Conservation (phyloP, 2,113 vertebrate genomes). For the Tetrax tetrax region DNA sequence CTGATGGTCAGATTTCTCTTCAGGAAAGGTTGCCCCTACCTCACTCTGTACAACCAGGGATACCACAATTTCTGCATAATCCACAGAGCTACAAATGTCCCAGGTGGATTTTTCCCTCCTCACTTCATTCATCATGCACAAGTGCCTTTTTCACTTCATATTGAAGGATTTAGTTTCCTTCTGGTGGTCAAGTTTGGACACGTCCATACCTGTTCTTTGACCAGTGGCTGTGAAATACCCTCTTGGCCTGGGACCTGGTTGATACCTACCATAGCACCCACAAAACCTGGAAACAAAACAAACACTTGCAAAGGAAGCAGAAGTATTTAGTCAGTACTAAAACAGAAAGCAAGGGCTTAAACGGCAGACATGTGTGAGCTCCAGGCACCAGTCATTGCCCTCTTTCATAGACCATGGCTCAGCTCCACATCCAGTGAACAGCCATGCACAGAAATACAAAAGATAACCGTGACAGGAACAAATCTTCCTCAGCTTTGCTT, state of each 20-base stretch:
- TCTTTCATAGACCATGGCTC: constrained; percentile 13
- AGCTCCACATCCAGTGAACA: not conserved
- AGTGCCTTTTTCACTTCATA: not conserved
- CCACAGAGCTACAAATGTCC: not conserved
- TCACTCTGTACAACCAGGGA: not conserved
- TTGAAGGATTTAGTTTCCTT: not conserved
- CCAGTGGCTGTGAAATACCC: not conserved
- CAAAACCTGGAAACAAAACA: not conserved
- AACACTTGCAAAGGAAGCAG: not conserved
- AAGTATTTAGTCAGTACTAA: not conserved
- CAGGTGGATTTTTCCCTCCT: not conserved
- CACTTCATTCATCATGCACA: not conserved
- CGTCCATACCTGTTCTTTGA: not conserved
- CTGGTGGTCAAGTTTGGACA: not conserved
- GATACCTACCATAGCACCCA: not conserved
- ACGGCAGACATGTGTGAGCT: accelerated
- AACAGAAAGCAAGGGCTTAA: not conserved
- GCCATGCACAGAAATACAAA: accelerated
- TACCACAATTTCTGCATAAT: not conserved
- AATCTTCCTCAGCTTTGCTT: not conserved
- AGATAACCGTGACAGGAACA: not conserved
- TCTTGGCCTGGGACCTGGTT: not conserved
- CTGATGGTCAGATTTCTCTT: not conserved
- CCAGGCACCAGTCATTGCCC: not conserved
- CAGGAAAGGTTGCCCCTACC: not conserved